These are phyloP conservation scores for Okapia johnstoni DNA, from an alignment of 2,113 vertebrate genomes.

Conservation along the genomic window DNA sequence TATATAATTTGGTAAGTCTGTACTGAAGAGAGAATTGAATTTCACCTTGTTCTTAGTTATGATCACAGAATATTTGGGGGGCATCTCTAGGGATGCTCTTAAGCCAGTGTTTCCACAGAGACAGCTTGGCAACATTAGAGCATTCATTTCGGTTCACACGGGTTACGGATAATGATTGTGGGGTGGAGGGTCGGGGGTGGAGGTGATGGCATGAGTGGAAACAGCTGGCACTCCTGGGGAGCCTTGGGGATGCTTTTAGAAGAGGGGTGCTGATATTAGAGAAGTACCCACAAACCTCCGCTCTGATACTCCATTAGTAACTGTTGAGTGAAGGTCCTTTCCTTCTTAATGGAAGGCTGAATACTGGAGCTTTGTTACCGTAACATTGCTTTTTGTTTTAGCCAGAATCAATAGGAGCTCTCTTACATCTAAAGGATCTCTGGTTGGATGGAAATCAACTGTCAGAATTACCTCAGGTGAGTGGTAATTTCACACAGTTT, in stretches of 20 bases:
- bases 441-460: conserved; percentile 99
- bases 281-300: neutral
- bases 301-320: neutral
- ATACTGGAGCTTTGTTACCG: neutral
- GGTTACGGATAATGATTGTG: neutral
- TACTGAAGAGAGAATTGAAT: conserved; percentile 10
- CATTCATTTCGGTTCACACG: neutral
- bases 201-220: neutral
- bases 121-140: neutral
- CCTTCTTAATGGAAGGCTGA: neutral
- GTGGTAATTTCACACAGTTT: neutral
- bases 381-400: conserved; percentile 70
- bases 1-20: conserved; percentile 92
- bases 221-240: neutral
- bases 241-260: neutral
- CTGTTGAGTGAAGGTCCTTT: neutral
- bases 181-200: neutral
- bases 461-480: conserved; percentile 93
- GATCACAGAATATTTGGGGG: neutral
- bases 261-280: neutral
- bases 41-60: neutral
- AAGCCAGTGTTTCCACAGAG: neutral
- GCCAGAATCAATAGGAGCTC: conserved; percentile 96
- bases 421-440: conserved; percentile 95
- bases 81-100: neutral